Base-by-base conservation (phyloP, 2,113 vertebrate genomes). In the Budorcas taxicolor region DNA sequence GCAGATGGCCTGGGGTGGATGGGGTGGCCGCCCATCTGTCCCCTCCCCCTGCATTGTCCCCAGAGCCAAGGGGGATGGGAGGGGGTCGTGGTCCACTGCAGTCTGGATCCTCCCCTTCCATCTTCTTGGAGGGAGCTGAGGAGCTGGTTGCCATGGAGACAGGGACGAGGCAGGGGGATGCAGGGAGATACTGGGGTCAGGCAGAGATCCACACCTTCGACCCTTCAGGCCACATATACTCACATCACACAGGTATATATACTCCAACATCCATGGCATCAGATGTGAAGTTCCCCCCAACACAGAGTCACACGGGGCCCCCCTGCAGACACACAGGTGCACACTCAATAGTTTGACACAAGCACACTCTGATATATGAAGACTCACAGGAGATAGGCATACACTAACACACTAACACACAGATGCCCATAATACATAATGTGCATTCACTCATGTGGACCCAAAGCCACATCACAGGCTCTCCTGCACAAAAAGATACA, bases 1-100 rank as follows among this genome's bases (percentile, higher is more conserved):
- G 97, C 98, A 98, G 98, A 98, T 98, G 98, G 98, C 97, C 97
- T 97, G 96, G 96, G 95, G 98, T 97, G 95, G 97, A 89, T 67
- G 76, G 89, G 97, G 97, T 95, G 97, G 88, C 83, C 3, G 91
- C 94, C 97, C 98, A 97, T 98, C 97, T 98, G 97, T 98, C 96
- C 97, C 97, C 97, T 95, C 97, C 96, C 97, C 94, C 80, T 16
- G 40, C 74, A 96, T 97, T 97, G 97, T 98, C 97, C 92, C 95
- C 53, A 27, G 97, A 97, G 96, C 83, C 94, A 97, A 97, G 94
- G 97, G 97, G 96, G 94, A 96, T 83, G 55, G 94, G 67, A 96
- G 57, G 86, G 97, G 91, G 96, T 60, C 94, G 97, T 97, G 97
- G 97, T 97, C 97, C 98, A 97, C 86, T 97, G 97, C 96, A 96